phyloP scores from a whole-genome alignment of 1,140 invertebrate species.

The Potamilus streckersoni region DNA sequence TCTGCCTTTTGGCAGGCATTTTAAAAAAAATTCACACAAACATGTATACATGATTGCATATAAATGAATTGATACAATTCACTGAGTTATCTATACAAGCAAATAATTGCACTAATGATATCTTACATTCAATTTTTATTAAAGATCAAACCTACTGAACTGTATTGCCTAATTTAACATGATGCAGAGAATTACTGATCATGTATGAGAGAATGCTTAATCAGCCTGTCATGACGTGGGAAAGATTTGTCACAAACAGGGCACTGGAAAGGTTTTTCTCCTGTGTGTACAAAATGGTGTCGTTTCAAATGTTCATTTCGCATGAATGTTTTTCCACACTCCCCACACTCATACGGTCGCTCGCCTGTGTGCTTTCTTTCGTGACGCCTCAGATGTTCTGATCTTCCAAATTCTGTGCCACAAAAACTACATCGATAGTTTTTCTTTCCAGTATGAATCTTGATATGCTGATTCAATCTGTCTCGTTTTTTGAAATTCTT shows the following conservation, averaged over 20 bases:
- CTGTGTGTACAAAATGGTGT: slow-evolving; percentile 28
- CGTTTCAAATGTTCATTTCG: slow-evolving; percentile 32
- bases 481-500: slow-evolving; percentile 31
- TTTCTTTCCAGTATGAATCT: slow-evolving; percentile 30
- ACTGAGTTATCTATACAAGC: too few relatives aligned
- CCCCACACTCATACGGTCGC: slow-evolving; percentile 94
- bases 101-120: too few relatives aligned
- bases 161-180: too few relatives aligned
- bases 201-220: slow-evolving; percentile 31
- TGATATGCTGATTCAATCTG: slow-evolving; percentile 21
- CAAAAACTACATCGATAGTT: slow-evolving; percentile 28
- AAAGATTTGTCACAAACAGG: slow-evolving; percentile 26
- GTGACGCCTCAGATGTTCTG: slow-evolving; percentile 89
- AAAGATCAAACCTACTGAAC: too few relatives aligned
- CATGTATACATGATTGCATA: too few relatives aligned
- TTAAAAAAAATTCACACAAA: too few relatives aligned
- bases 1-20: too few relatives aligned
- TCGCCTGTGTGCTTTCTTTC: slow-evolving; percentile 97
- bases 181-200: slow-evolving; percentile 17
- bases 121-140: too few relatives aligned
- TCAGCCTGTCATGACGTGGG: slow-evolving; percentile 25
- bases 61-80: too few relatives aligned
- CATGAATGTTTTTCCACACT: slow-evolving; percentile 72
- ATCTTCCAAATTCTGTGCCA: slow-evolving; percentile 17
- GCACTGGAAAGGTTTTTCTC: slow-evolving; percentile 31